Evolutionary conservation across 2,113 vertebrate genomes (phyloP).

Genomic region (human): GRCh38 chr17:19284001-19284500

Average conservation of each 20-base stretch:
- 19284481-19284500: not conserved
- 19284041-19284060: not conserved
- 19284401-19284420: not conserved
- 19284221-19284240: not conserved
- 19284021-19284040: not conserved
- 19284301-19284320: not conserved
- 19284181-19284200: not conserved
- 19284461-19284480: not conserved
- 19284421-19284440: not conserved
- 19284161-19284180: not conserved
- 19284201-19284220: not conserved
- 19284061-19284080: not conserved
- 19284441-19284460: fast-evolving
- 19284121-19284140: not conserved
- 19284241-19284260: not conserved
- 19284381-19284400: not conserved
- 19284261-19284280: not conserved
- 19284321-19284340: not conserved
- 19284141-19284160: not conserved
- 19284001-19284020: not conserved
- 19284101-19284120: not conserved
- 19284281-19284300: not conserved
- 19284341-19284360: not conserved
- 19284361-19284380: not conserved
- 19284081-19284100: not conserved